Evolutionary conservation across 2,888 invertebrate genomes (phyloP).

Genomic region (Lasioglossum figueresi): DNA sequence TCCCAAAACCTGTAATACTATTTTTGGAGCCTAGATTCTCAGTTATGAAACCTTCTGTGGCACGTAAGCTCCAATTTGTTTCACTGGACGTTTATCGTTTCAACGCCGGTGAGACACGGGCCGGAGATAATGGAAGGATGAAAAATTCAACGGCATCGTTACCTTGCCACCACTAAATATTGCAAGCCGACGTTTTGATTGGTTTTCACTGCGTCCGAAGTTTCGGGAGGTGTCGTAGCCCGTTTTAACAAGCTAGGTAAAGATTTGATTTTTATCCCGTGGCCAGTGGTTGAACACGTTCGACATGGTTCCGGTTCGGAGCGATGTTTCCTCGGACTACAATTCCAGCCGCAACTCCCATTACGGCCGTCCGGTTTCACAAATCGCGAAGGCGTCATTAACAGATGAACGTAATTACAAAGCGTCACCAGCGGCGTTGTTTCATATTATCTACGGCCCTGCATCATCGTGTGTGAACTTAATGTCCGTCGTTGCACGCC

Average conservation of each 20-base stretch:
- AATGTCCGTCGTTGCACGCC: background rate
- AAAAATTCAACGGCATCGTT: background rate
- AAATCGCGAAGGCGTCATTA: conserved; percentile 45
- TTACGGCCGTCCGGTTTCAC: conserved; percentile 10
- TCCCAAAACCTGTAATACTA: background rate
- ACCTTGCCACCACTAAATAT: background rate
- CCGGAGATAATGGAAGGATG: background rate
- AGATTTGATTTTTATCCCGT: background rate
- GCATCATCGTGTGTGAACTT: conserved; percentile 21
- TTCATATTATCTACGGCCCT: conserved; percentile 17
- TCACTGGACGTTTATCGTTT: conserved; percentile 5
- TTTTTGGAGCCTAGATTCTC: background rate
- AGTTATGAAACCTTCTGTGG: background rate
- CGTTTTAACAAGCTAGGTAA: background rate
- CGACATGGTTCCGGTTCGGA: background rate
- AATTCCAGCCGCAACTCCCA: conserved; percentile 18
- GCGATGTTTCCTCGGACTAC: conserved; percentile 1
- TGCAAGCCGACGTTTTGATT: background rate
- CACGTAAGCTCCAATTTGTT: background rate
- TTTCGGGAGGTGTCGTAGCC: background rate
- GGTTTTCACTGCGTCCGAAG: background rate
- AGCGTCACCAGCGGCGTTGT: conserved; percentile 38
- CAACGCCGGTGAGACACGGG: background rate
- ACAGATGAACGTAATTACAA: conserved; percentile 49
- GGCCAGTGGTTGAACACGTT: background rate